Evolutionary conservation across 2,797 vertebrate genomes (phyloP), one percentile per base, ranked within the genome.

Genomic region (Gymnothorax reevesii): DNA sequence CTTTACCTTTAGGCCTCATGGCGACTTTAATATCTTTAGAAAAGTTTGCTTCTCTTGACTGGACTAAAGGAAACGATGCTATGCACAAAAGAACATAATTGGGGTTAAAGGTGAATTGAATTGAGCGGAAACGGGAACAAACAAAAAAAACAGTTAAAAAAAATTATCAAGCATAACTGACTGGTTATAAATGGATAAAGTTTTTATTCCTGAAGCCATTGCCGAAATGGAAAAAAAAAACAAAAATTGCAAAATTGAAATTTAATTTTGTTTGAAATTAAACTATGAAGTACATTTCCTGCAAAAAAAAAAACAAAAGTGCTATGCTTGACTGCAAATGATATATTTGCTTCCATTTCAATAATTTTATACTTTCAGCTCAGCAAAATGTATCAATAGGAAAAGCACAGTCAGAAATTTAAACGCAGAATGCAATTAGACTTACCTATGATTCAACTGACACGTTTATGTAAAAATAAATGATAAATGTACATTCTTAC

Each of bases 1-100:
- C 6, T 54, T 80, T 80, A 80, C 77, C 77, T 80, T 20, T 80
- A 22, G 77, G 49, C 52, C 77, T 80, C 77, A 80, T 80, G 8
- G 1, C 49, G 55, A 22, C 77, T 54, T 20, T 15, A 42, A 77
- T 17, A 52, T 49, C 73, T 77, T 73, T 17, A 42, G 42, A 17
- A 77, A 54, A 54, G 12, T 8, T 55, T n/a, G 17, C 52, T 80
- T n/a, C 55, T 49, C 77, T 52, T 54, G 77, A 80, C n/a, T n/a
- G 7, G 52, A 55, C 54, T 10, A 80, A 20, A 55, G 2, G 20
- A 20, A n/a, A 33, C 2, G 15, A 54, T 7, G 33, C 33, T 42
- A 42, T 42, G 33, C 33, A 42, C 33, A 42, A 42, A 42, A 42
- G 33, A 42, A 2, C 2, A 42, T 42, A 42, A 42, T 42, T 42